Percentiles rank a stretch among this genome's conserved stretches.
Evolutionary conservation across 2,113 vertebrate species (phyloP).

Genomic region (Percina caprodes): DNA sequence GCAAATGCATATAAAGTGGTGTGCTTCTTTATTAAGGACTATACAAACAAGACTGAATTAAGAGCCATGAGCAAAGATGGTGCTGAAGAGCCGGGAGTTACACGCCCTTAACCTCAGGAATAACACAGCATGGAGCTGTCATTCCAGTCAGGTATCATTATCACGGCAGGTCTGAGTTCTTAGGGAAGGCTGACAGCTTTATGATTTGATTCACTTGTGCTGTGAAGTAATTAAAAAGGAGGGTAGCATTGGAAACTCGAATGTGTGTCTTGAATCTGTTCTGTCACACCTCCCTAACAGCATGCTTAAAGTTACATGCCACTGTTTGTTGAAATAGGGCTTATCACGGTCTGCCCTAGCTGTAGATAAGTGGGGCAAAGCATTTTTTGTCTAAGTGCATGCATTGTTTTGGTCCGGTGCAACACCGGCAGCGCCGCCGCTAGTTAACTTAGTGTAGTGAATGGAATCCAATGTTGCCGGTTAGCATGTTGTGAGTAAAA

Average conservation of each 20-base stretch:
- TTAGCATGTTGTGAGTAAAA: too few species aligned
- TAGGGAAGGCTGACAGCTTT: slow-evolving; percentile 70
- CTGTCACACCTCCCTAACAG: not conserved
- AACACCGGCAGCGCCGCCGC: too few species aligned
- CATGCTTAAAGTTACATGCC: not conserved
- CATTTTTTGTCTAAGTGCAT: too few species aligned
- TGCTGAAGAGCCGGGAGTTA: slow-evolving; percentile 67
- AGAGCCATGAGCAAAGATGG: slow-evolving; percentile 56
- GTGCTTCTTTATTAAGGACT: slow-evolving; percentile 62
- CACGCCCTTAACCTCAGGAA: slow-evolving; percentile 75
- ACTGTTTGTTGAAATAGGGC: too few species aligned
- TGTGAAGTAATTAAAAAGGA: slow-evolving; percentile 71
- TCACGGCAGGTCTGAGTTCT: slow-evolving; percentile 67
- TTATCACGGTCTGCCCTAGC: too few species aligned
- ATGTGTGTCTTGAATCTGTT: not conserved
- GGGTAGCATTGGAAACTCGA: slow-evolving; percentile 26
- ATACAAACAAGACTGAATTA: slow-evolving; percentile 69
- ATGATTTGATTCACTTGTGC: slow-evolving; percentile 74
- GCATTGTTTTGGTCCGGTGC: too few species aligned
- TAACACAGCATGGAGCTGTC: slow-evolving; percentile 75
- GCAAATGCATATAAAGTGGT: slow-evolving; percentile 86
- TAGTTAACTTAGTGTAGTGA: too few species aligned
- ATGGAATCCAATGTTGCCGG: too few species aligned
- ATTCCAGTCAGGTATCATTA: slow-evolving; percentile 76
- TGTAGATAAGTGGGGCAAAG: too few species aligned